A percentile compares a stretch with the other conserved stretches of the same genome.
phyloP scores from a whole-genome alignment of 1,140 invertebrate genomes.

The Papilio aristodemus region DNA sequence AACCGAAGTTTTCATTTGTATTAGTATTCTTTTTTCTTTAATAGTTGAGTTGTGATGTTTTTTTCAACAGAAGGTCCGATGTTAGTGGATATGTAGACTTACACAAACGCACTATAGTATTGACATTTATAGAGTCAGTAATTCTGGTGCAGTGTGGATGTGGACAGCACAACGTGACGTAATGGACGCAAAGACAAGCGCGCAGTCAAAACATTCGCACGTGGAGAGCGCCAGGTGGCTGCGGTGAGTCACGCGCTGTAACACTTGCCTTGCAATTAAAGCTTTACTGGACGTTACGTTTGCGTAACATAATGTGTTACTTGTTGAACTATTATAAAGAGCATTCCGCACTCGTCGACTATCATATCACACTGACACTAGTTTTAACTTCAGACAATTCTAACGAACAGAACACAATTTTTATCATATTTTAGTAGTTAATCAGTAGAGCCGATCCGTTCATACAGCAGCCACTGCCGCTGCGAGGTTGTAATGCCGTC shows the following conservation, averaged over 20 bases:
- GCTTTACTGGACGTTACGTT: background rate
- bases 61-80: too few species aligned
- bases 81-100: too few species aligned
- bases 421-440: too few species aligned
- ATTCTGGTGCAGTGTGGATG: background rate
- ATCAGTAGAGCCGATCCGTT: too few species aligned
- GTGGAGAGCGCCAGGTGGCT: background rate
- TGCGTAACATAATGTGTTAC: constrained; percentile 10
- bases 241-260: background rate
- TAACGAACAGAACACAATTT: too few species aligned
- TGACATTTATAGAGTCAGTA: background rate
- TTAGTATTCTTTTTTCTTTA: too few species aligned
- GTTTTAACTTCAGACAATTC: background rate
- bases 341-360: too few species aligned
- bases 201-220: constrained; percentile 14
- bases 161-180: background rate
- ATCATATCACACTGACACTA: background rate
- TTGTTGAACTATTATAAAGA: background rate
- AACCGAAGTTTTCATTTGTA: too few species aligned
- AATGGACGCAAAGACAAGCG: background rate
- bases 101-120: too few species aligned
- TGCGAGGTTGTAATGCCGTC: too few species aligned
- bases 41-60: too few species aligned
- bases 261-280: background rate
- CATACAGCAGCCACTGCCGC: too few species aligned